Percentiles rank a stretch among this genome's conserved stretches.
Evolutionary conservation across 2,797 vertebrate species (phyloP).

Genomic region (Ctenosaura bakeri): DNA sequence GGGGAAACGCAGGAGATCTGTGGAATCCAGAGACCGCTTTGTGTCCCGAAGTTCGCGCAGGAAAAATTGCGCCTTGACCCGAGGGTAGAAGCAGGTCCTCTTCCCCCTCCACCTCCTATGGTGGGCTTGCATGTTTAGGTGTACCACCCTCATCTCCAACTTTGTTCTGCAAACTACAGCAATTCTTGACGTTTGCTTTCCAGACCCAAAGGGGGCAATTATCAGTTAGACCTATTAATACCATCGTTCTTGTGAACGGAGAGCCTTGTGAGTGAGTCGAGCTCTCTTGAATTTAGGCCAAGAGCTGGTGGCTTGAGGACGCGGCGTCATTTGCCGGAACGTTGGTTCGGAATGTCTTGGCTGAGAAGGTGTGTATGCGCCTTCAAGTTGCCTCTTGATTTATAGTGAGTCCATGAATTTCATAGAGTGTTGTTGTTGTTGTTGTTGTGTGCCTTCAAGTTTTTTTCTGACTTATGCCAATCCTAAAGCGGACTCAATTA

Average conservation of each 20-base stretch:
- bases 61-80: neutral
- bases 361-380: neutral
- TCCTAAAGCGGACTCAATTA: too few relatives aligned
- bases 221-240: neutral
- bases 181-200: neutral
- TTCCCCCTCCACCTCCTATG: too few relatives aligned
- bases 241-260: neutral
- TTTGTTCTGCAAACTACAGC: neutral
- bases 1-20: neutral
- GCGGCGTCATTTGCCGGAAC: neutral
- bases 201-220: neutral
- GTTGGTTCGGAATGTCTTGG: neutral
- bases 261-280: neutral
- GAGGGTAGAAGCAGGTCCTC: too few relatives aligned
- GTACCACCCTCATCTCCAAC: neutral
- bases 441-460: too few relatives aligned
- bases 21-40: neutral
- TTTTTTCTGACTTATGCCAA: too few relatives aligned
- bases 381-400: too few relatives aligned
- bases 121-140: too few relatives aligned
- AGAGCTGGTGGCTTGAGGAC: neutral
- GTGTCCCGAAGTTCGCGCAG: neutral
- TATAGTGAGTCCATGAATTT: too few relatives aligned
- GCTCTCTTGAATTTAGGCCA: neutral
- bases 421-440: too few relatives aligned